phyloP scores from a whole-genome alignment of 1,140 invertebrate genomes.

The Rhopalosiphum maidis region DNA sequence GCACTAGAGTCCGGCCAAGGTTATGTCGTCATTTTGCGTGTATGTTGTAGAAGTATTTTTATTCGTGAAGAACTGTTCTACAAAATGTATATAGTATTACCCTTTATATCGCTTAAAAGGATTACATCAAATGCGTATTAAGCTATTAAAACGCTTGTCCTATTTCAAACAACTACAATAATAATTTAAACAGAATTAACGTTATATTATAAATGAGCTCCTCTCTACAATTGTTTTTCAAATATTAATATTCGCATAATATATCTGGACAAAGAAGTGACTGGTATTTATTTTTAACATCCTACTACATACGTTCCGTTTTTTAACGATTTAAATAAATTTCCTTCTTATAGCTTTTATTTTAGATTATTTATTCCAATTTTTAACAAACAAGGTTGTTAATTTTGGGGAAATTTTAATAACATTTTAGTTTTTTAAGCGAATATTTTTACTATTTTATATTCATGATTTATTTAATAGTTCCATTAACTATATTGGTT shows the following conservation, averaged over 20 bases:
- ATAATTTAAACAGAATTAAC: conserved; percentile 25
- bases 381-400: background rate
- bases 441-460: background rate
- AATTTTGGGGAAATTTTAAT: background rate
- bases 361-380: background rate
- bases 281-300: background rate
- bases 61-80: background rate
- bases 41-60: background rate
- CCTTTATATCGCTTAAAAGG: background rate
- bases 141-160: conserved; percentile 14
- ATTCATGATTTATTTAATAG: background rate
- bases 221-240: background rate
- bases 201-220: background rate
- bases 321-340: background rate
- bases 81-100: background rate
- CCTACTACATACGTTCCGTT: background rate
- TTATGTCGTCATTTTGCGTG: background rate
- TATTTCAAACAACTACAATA: background rate
- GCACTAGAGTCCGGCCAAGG: background rate
- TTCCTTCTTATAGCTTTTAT: background rate
- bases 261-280: background rate
- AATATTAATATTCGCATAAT: background rate
- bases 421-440: background rate
- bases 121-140: conserved; percentile 15
- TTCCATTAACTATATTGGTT: background rate